These are phyloP conservation scores for Mustela nigripes DNA, from an alignment of 2,113 vertebrate species.

Conservation along the genomic window DNA sequence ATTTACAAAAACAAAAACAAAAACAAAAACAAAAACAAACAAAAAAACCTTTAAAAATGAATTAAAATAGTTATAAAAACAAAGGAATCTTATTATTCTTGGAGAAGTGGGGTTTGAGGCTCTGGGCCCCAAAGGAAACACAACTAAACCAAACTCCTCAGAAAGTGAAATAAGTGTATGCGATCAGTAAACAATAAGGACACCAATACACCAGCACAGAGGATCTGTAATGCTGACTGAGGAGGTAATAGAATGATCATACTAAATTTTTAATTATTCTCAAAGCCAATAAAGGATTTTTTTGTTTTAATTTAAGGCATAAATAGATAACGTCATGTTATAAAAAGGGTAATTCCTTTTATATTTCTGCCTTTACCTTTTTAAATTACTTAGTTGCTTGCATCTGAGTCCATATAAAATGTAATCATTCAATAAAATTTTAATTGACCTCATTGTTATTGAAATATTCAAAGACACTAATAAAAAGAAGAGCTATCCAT, in stretches of 20 bases:
- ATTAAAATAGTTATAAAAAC: background rate
- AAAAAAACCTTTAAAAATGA: background rate
- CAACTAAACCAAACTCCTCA: background rate
- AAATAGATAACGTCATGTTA: background rate
- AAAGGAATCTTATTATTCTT: background rate
- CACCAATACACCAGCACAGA: background rate
- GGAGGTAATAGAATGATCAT: background rate
- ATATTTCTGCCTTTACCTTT: background rate
- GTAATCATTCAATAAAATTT: background rate
- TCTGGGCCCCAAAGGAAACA: background rate
- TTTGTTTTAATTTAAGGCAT: background rate
- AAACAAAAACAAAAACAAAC: too few relatives aligned
- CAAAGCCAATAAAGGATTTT: background rate
- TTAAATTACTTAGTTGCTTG: background rate
- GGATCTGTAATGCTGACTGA: background rate
- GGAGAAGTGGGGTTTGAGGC: background rate
- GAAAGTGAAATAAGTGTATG: background rate
- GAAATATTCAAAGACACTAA: slow-evolving; percentile 11
- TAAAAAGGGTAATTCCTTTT: background rate
- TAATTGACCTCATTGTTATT: background rate
- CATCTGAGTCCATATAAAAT: background rate
- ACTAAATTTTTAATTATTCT: background rate
- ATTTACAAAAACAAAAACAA: background rate
- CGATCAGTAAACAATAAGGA: background rate
- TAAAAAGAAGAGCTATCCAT: background rate